These are phyloP conservation scores for Athene cunicularia DNA, from an alignment of 2,113 vertebrate species.

Conservation along the genomic window DNA sequence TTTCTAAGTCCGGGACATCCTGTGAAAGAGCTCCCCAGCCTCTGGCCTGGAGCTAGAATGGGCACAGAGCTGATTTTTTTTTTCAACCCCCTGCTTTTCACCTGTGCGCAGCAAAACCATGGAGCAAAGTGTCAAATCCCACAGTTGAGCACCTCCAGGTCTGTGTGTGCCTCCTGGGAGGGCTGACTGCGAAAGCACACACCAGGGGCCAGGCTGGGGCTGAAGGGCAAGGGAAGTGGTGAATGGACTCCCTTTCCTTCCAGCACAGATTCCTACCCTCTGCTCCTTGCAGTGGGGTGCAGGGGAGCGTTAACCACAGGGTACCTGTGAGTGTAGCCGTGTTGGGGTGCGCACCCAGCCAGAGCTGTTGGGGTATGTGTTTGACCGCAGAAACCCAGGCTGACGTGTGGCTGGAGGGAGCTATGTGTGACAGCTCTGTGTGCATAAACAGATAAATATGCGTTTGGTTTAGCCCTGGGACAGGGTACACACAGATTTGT, in stretches of 20 bases:
- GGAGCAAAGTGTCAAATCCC: not conserved
- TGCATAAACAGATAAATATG: not conserved
- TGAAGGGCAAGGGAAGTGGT: not conserved
- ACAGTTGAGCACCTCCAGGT: not conserved
- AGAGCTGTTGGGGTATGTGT: not conserved
- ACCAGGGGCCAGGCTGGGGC: not conserved
- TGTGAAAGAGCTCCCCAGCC: not conserved
- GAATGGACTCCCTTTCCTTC: not conserved
- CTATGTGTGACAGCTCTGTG: not conserved
- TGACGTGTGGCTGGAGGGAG: not conserved
- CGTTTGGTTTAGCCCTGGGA: not conserved
- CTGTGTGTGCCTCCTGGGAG: not conserved
- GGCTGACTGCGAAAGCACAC: not conserved
- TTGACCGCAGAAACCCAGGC: not conserved
- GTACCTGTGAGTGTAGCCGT: no score
- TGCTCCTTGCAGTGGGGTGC: not conserved
- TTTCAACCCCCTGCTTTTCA: not conserved
- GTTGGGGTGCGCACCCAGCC: not conserved
- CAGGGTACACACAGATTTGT: not conserved
- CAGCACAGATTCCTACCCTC: not conserved
- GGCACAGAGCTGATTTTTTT: not conserved
- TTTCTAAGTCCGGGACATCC: not conserved
- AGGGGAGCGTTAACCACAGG: not conserved
- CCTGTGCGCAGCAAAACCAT: accelerated
- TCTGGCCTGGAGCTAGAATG: not conserved